Percentiles rank a stretch among this genome's conserved stretches.
phyloP scores from a whole-genome alignment of 2,888 invertebrate species.

The Tipula confusa region DNA sequence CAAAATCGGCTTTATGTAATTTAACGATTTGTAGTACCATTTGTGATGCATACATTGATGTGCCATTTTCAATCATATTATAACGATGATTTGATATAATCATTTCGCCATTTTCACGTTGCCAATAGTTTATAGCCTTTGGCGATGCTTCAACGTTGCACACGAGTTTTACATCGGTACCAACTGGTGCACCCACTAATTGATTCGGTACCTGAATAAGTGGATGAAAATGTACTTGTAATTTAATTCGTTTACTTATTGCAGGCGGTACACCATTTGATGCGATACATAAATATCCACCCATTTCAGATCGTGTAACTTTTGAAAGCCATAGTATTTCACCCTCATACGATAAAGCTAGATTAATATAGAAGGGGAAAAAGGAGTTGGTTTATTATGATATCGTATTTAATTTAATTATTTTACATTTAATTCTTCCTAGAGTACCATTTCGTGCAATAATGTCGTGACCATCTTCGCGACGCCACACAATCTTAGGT shows the following conservation, averaged over 20 bases:
- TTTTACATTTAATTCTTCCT: conserved; percentile 67
- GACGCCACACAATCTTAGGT: conserved; percentile 78
- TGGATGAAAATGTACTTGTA: conserved; percentile 88
- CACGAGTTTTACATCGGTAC: conserved; percentile 79
- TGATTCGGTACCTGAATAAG: conserved; percentile 91
- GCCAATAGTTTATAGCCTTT: conserved; percentile 93
- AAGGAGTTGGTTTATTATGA: neutral
- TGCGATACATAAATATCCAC: conserved; percentile 82
- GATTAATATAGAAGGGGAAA: too few species aligned
- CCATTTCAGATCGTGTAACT: conserved; percentile 86
- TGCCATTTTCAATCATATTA: conserved; percentile 72
- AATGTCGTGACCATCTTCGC: conserved; percentile 81
- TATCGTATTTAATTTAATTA: neutral
- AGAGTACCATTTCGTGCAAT: conserved; percentile 69
- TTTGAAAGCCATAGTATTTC: conserved; percentile 77
- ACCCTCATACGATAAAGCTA: conserved; percentile 69
- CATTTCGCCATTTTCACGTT: conserved; percentile 86
- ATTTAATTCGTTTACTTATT: conserved; percentile 85
- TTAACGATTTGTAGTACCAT: conserved; percentile 74
- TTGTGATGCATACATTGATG: conserved; percentile 78
- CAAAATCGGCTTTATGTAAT: conserved; percentile 71
- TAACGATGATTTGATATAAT: conserved; percentile 85
- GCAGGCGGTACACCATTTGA: conserved; percentile 84
- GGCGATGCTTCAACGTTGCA: conserved; percentile 87
- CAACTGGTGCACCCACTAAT: conserved; percentile 81